These are phyloP conservation scores for Yponomeuta plumbellus DNA, from an alignment of 2,888 invertebrate species.

Conservation along the genomic window DNA sequence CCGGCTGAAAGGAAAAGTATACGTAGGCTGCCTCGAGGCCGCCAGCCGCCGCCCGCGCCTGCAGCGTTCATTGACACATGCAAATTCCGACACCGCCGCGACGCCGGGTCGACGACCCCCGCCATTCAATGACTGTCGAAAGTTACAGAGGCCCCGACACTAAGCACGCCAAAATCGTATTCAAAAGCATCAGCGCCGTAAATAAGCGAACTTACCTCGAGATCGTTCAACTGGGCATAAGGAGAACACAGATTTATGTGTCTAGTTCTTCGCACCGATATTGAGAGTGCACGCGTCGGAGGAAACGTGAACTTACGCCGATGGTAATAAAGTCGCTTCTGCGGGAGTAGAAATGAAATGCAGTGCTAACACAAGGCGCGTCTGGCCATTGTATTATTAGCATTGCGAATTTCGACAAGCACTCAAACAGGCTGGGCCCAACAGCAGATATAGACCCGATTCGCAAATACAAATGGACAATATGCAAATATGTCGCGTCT, in stretches of 20 bases:
- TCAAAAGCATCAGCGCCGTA: conserved; percentile 35
- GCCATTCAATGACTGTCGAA: conserved; percentile 74
- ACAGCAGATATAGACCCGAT: conserved; percentile 49
- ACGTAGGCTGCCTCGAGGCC: conserved; percentile 36
- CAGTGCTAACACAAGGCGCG: conserved; percentile 49
- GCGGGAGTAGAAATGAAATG: conserved; percentile 33
- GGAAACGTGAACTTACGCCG: conserved; percentile 37
- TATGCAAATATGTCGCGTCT: conserved; percentile 50
- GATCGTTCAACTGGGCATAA: conserved; percentile 36
- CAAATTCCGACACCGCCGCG: conserved; percentile 66
- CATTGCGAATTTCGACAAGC: conserved; percentile 67
- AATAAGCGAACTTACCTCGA: conserved; percentile 50
- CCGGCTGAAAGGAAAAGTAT: conserved; percentile 70
- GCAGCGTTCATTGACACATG: conserved; percentile 71
- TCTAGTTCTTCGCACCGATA: conserved; percentile 42
- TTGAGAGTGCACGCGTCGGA: conserved; percentile 30
- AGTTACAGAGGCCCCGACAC: conserved; percentile 51
- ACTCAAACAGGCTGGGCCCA: conserved; percentile 29
- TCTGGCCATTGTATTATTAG: conserved; percentile 68
- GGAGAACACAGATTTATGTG: conserved; percentile 47
- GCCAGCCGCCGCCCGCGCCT: conserved; percentile 43
- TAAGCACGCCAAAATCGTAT: conserved; percentile 46
- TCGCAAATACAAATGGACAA: conserved; percentile 58
- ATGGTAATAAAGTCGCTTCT: conserved; percentile 41
- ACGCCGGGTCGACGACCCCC: conserved; percentile 62